phyloP scores from a whole-genome alignment of 23 tunicate genomes.

The Diplosoma virens region DNA sequence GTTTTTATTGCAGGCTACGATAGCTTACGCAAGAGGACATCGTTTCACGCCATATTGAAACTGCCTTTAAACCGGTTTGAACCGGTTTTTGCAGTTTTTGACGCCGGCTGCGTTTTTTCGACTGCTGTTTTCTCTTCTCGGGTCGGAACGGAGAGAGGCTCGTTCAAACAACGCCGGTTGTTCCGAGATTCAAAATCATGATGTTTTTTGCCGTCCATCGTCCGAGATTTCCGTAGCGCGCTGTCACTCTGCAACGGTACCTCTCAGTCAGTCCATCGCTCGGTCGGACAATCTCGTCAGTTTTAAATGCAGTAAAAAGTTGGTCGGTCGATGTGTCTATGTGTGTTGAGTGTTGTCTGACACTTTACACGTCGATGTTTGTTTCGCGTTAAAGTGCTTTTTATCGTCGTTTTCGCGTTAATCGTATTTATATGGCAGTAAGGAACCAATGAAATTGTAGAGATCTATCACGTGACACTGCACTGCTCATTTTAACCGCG shows the following conservation, averaged over 20 bases:
- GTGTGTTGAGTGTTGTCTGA: too few species aligned
- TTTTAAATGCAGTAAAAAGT: slow-evolving; percentile 26
- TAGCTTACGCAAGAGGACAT: slow-evolving; percentile 62
- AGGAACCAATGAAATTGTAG: slow-evolving; percentile 22
- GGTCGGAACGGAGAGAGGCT: too few species aligned
- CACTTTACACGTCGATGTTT: too few species aligned
- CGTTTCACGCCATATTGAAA: slow-evolving; percentile 72
- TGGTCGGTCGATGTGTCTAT: too few species aligned
- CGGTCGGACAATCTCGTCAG: not conserved
- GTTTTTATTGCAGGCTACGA: slow-evolving; percentile 41
- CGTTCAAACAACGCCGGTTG: too few species aligned
- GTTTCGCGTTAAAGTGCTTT: too few species aligned
- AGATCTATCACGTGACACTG: slow-evolving; percentile 8
- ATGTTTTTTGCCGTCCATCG: too few species aligned
- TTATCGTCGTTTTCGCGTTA: slow-evolving; percentile 18
- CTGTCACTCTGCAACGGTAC: slow-evolving; percentile 31
- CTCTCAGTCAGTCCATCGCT: not conserved
- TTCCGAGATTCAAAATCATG: too few species aligned
- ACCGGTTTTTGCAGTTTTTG: too few species aligned
- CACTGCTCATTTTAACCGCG: not conserved
- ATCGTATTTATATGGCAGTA: not conserved
- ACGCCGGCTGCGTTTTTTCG: too few species aligned
- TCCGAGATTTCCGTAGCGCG: too few species aligned
- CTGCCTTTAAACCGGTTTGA: slow-evolving; percentile 24
- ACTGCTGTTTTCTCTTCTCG: too few species aligned